A percentile compares a stretch with the other conserved stretches of the same genome.
Evolutionary conservation across 2,888 invertebrate species (phyloP).

Genomic region (Megaustenia siamemsis): DNA sequence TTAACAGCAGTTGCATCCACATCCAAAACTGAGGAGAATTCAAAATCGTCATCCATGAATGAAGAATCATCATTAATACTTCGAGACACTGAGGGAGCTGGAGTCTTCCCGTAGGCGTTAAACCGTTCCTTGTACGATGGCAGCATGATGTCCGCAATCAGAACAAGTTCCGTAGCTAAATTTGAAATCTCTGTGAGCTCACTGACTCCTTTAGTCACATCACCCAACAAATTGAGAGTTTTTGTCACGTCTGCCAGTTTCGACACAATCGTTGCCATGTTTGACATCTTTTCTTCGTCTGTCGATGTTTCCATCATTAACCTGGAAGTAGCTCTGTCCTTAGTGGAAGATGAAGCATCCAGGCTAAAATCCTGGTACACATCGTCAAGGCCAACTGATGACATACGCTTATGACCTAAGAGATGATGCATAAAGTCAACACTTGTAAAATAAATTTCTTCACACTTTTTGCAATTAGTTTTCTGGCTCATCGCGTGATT

Average conservation of each 20-base stretch:
- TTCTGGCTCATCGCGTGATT: constrained; percentile 16
- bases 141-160: constrained; percentile 18
- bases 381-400: not conserved
- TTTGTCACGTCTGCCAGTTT: constrained; percentile 35
- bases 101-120: not conserved
- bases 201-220: not conserved
- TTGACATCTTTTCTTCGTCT: constrained; percentile 19
- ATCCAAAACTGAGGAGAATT: not conserved
- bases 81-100: not conserved
- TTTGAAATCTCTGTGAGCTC: constrained; percentile 35
- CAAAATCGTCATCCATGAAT: constrained; percentile 15
- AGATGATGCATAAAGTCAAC: constrained; percentile 40
- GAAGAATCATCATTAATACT: constrained; percentile 21
- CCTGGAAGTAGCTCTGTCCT: not conserved
- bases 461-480: constrained; percentile 33
- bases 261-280: constrained; percentile 15
- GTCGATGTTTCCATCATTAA: constrained; percentile 19
- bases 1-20: constrained; percentile 20
- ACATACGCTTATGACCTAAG: constrained; percentile 17
- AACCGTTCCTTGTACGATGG: constrained; percentile 15
- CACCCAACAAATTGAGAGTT: not conserved
- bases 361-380: not conserved
- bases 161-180: constrained; percentile 24
- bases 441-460: not conserved
- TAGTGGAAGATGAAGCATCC: not conserved